Percentiles rank a stretch among this genome's conserved stretches.
These are phyloP conservation scores for Serinus canaria DNA, from an alignment of 2,113 vertebrate genomes.

Conservation along the genomic window DNA sequence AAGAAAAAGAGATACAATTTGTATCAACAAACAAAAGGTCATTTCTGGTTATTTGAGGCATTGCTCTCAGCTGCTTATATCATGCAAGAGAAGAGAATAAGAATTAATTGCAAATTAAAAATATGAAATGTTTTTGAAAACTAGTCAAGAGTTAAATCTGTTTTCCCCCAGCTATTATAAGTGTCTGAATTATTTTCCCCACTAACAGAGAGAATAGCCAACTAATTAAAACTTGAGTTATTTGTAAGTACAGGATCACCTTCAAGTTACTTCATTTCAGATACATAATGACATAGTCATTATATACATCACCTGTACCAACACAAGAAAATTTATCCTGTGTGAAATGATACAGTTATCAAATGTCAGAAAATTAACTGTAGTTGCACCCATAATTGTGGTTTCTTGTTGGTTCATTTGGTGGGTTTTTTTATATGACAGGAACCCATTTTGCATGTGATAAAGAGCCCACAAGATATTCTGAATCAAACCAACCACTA, in stretches of 20 bases:
- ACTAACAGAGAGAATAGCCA: background rate
- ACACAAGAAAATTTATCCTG: background rate
- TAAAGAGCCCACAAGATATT: background rate
- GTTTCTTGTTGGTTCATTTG: background rate
- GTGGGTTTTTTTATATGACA: background rate
- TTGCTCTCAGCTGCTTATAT: conserved; percentile 87
- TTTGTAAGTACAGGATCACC: background rate
- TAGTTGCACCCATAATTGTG: background rate
- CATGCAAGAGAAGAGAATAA: conserved; percentile 67
- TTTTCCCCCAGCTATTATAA: background rate
- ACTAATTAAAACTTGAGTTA: background rate
- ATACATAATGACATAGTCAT: background rate
- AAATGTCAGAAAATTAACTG: background rate
- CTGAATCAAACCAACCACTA: conserved; percentile 14
- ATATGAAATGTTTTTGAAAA: conserved; percentile 14
- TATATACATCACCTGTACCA: background rate
- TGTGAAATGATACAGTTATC: background rate
- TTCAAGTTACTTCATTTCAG: background rate
- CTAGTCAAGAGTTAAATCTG: background rate
- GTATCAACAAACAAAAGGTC: conserved; percentile 99
- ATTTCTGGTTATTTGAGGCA: conserved; percentile 96
- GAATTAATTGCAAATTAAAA: conserved; percentile 61
- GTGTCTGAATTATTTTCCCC: background rate
- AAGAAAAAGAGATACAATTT: conserved; percentile 99
- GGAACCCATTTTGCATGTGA: background rate